Evolutionary conservation across 2,888 invertebrate species (phyloP).

Genomic region (Zootermopsis nevadensis): DNA sequence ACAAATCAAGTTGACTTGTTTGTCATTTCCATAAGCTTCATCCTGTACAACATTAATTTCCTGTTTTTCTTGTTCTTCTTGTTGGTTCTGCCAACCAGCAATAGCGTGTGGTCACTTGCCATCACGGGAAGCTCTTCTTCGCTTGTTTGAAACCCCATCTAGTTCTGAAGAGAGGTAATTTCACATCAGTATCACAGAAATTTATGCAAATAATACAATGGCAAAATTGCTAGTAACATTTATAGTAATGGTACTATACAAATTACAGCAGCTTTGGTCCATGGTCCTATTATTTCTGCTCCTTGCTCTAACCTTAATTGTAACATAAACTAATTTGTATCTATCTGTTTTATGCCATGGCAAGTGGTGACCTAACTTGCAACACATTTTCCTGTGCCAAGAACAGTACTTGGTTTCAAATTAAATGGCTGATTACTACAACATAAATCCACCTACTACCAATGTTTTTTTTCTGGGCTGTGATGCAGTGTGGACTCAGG

Average conservation of each 20-base stretch:
- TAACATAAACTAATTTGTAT: too few species aligned
- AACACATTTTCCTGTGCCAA: too few species aligned
- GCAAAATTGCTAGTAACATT: too few species aligned
- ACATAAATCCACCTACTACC: too few species aligned
- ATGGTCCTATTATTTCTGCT: neutral
- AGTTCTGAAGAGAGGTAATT: constrained; percentile 57
- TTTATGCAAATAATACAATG: neutral
- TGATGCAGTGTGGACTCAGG: too few species aligned
- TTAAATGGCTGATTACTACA: too few species aligned
- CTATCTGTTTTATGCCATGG: too few species aligned
- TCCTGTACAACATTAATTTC: constrained; percentile 19
- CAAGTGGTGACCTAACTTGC: too few species aligned
- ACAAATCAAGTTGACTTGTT: constrained; percentile 18
- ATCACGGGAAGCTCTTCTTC: constrained; percentile 77
- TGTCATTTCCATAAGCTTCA: constrained; percentile 14
- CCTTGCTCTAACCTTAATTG: neutral
- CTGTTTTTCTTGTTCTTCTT: constrained; percentile 22
- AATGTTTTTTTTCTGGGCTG: too few species aligned
- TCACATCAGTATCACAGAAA: neutral
- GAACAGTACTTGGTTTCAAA: too few species aligned
- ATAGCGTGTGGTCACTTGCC: constrained; percentile 74
- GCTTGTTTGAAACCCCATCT: constrained; percentile 62
- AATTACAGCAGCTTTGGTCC: neutral
- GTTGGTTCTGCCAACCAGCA: constrained; percentile 20
- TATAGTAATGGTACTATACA: too few species aligned